These are phyloP conservation scores for Platyrinchus mystaceus DNA, from an alignment of 2,797 vertebrate genomes.

Conservation along the genomic window DNA sequence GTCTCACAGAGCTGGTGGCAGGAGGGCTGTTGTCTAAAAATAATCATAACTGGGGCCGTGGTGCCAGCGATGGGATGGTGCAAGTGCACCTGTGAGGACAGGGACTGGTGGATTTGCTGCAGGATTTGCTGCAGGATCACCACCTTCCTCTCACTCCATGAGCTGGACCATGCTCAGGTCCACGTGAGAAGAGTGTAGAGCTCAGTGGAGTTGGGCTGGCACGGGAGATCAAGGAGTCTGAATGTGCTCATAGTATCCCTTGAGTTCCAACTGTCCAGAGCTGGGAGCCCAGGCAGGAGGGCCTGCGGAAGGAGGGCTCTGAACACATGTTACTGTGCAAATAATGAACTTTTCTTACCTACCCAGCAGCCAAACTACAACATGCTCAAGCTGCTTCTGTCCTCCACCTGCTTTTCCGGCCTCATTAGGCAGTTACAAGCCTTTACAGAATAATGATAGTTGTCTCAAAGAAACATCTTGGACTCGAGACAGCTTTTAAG, in stretches of 20 bases:
- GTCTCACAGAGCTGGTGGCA: neutral
- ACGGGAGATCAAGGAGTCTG: fast-evolving
- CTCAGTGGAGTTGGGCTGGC: neutral
- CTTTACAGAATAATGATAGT: neutral
- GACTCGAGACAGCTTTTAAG: slow-evolving; percentile 16
- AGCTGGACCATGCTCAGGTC: neutral
- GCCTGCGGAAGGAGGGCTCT: neutral
- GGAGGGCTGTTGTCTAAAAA: neutral
- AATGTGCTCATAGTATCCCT: fast-evolving
- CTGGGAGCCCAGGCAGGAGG: neutral
- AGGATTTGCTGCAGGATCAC: neutral
- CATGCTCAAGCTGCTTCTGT: fast-evolving
- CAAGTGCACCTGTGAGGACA: neutral
- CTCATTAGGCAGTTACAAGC: neutral
- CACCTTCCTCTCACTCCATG: fast-evolving
- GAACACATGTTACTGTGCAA: fast-evolving
- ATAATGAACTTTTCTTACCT: neutral
- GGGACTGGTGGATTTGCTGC: neutral
- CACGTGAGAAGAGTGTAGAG: fast-evolving
- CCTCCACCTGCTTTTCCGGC: neutral
- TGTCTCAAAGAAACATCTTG: slow-evolving; percentile 16
- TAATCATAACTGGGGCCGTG: fast-evolving
- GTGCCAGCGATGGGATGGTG: neutral
- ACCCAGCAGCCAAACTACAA: neutral
- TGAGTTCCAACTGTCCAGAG: neutral